These are phyloP conservation scores for Physeter macrocephalus DNA, from an alignment of 2,113 vertebrate genomes.

Conservation along the genomic window DNA sequence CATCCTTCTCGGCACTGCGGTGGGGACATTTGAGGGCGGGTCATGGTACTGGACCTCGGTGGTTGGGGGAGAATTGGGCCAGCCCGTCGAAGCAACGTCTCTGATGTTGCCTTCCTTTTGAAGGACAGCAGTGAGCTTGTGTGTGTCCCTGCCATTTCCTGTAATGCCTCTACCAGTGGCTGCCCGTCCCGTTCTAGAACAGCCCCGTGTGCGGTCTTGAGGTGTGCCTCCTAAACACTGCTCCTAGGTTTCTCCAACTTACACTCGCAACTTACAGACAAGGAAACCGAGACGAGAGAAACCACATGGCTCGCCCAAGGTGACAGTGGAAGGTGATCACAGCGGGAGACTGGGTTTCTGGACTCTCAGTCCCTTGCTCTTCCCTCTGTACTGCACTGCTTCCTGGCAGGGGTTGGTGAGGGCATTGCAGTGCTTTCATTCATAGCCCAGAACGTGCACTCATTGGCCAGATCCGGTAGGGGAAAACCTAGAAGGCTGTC, in stretches of 20 bases:
- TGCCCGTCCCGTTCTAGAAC: neutral
- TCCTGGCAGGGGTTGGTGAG: fast-evolving
- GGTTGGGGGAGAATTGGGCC: neutral
- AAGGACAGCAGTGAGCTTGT: neutral
- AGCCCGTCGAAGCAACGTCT: fast-evolving
- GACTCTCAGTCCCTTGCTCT: neutral
- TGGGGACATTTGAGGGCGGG: fast-evolving
- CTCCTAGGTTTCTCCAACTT: neutral
- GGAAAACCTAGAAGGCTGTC: fast-evolving
- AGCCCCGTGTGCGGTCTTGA: neutral
- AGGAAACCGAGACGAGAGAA: neutral
- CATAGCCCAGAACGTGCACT: fast-evolving
- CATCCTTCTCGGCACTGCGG: neutral
- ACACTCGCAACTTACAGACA: neutral
- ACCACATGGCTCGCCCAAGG: neutral
- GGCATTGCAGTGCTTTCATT: neutral
- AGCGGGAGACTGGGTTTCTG: neutral
- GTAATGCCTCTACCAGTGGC: neutral
- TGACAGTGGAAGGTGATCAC: fast-evolving
- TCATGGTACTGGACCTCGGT: neutral
- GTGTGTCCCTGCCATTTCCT: neutral
- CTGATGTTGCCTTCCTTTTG: neutral
- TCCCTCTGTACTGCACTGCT: neutral
- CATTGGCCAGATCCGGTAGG: fast-evolving
- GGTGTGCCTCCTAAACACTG: neutral